Base-by-base conservation (phyloP, 2,888 invertebrate species). In the Bhutanitis thaidina region DNA sequence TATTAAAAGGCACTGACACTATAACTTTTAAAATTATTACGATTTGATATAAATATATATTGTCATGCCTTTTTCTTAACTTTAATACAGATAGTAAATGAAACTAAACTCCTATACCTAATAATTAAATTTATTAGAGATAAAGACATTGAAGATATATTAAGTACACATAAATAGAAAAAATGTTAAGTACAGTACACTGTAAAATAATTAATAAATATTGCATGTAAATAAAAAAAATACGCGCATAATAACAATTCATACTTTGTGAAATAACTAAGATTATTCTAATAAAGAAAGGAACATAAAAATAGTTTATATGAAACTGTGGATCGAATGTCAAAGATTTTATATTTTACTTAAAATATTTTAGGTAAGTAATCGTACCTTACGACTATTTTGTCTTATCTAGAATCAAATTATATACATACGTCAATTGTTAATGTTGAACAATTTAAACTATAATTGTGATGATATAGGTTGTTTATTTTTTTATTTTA, bases 161-260 rank as follows among this genome's bases (percentile, higher is more conserved):
- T 64, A 61, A 62, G 59, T 63, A 63, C 58, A 65, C 45, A 56
- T 60, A 58, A 58, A 60, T 61, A 63, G 49, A 52, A 64, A 61
- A 58, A 64, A 65, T 58, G 62, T 62, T 55, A 60, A 62, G 64
- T 64, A 65, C 64, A 29, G 20, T 29, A 2, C 30, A 30, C 8
- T 30, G 20, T 60, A 59, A 57, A 61, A 57, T 59, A 46, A 58
- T 56, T 53, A 52, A 57, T 55, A 58, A 59, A 57, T 59, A 53
- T 39, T 38, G 5, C 41, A 35, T 43, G 27, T 48, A 43, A 56
- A 61, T 59, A 46, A 59, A 53, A 55, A 12, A 55, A 56, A 53
- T 46, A 57, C 54, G 56, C 55, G 52, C 55, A 15, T 49, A 57
- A 55, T 45, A 43, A 56, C 48, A 55, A 53, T 55, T 54, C 53